Percentiles rank a stretch among this genome's conserved stretches.
These are phyloP conservation scores for Diarsia brunnea DNA, from an alignment of 2,888 invertebrate species.

Conservation along the genomic window DNA sequence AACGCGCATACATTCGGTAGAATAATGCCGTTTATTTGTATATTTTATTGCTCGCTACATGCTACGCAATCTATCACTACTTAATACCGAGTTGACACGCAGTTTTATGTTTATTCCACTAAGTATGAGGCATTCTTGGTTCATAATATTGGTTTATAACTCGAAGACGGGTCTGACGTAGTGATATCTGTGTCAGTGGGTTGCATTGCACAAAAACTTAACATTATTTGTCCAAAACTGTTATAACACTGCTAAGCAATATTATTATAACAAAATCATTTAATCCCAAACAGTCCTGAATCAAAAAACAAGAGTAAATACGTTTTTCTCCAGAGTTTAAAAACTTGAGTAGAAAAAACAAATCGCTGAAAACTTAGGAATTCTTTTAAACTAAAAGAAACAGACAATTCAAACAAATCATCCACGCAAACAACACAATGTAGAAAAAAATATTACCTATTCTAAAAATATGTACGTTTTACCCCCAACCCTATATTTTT, in stretches of 20 bases:
- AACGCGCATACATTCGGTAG: conserved; percentile 14
- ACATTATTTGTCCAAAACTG: neutral
- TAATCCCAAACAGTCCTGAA: neutral
- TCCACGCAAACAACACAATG: neutral
- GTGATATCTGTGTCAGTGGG: neutral
- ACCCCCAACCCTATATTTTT: neutral
- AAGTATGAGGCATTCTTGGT: conserved; percentile 29
- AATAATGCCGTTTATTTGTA: conserved; percentile 7
- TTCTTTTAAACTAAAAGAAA: neutral
- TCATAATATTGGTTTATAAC: conserved; percentile 1
- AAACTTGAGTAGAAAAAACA: neutral
- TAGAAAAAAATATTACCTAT: neutral
- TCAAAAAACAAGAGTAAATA: too few relatives aligned
- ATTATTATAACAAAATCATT: neutral
- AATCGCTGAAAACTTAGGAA: neutral
- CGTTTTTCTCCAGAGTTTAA: neutral
- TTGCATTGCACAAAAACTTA: neutral
- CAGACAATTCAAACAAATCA: neutral
- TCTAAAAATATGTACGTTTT: conserved; percentile 18
- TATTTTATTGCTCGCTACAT: conserved; percentile 37
- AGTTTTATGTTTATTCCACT: conserved; percentile 14
- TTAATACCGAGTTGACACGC: conserved; percentile 57
- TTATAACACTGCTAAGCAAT: neutral
- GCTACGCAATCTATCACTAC: conserved; percentile 44
- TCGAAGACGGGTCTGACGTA: neutral